Base-by-base conservation (phyloP, 2,797 vertebrate genomes). In the Urosaurus nigricauda region DNA sequence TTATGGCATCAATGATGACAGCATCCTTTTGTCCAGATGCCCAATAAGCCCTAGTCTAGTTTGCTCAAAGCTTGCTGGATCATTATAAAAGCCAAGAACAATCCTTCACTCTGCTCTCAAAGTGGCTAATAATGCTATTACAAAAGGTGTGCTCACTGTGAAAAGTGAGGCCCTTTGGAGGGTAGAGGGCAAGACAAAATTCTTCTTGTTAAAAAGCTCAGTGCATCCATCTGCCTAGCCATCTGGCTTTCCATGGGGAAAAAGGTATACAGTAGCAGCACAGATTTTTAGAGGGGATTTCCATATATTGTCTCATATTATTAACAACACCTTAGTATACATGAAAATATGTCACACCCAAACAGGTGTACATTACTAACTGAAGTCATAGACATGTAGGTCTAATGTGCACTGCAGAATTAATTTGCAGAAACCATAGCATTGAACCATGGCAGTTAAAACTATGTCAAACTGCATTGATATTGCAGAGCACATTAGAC, bases 11-110 rank as follows among this genome's bases (percentile, higher is more conserved):
- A 92, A 75, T 4, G 11, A 78, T 70, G 79, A 83, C 75, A 51
- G 21, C 40, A 84, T 13, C 24, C 88, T 88, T 79, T 80, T 90
- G 86, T 89, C 58, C 83, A 60, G 11, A 60, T 94, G 85, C 83
- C 90, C 87, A 79, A 88, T 73, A 83, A 43, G 56, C 24, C 43
- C 0, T 63, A 60, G 68, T 87, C 19, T 84, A 11, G 51, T 86
- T 87, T 84, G 74, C 0, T 0, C 29, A 81, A 89, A 81, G 70
- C 63, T 90, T 85, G 13, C 14, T 74, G 19, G 51, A 24, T 87
- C 85, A 32, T 21, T 73, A n/a, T 79, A 80, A 87, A 79, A 24
- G 0, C 4, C 65, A 43, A 75, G 58, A 75, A 86, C 0, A 5
- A 84, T 6, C 47, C 86, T 92, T 87, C 51, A 85, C 0, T 0